Base-by-base conservation (phyloP, 2,113 vertebrate genomes). In the Notarius quadriscutis region DNA sequence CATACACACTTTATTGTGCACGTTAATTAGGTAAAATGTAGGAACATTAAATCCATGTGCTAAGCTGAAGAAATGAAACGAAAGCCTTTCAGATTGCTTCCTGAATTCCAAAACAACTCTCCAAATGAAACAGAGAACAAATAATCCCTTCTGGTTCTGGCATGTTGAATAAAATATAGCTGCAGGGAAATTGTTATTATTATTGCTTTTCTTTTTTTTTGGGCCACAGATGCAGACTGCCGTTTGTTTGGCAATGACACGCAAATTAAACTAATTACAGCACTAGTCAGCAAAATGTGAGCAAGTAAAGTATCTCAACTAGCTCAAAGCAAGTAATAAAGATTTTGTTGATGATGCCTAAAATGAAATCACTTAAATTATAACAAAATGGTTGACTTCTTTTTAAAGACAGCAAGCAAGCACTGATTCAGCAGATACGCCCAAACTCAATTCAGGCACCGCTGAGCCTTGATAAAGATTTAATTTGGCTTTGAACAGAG, bases 41-140 rank as follows among this genome's bases (percentile, higher is more conserved):
- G 57, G 50, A 82, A 60, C 63, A 85, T 58, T 51, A 83, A 87
- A 63, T 85, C 91, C n/a, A 90, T 92, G 88, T 87, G 72, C 53
- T 58, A 89, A 30, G 83, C 89, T 88, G 80, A 80, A 81, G 89
- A 27, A 81, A 91, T 90, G 88, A 88, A 90, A 91, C 87, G 74
- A 48, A 22, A 80, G 25, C 14, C 75, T 85, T 81, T 41, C 14
- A 84, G 87, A 87, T 85, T 84, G 72, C 83, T 62, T 57, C n/a
- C 55, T 12, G 18, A 85, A 51, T 84, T 81, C 65, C 62, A 53
- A 63, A 84, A 88, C 60, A 72, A 78, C 79, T 78, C 69, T 53
- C 71, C 79, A 86, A 86, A 90, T 84, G 67, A 86, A 87, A 67
- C 80, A 81, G 55, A 87, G 83, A 85, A 86, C 53, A 85, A 58